These are phyloP conservation scores for Psittacus erithacus DNA, from an alignment of 2,113 vertebrate genomes.

Conservation along the genomic window DNA sequence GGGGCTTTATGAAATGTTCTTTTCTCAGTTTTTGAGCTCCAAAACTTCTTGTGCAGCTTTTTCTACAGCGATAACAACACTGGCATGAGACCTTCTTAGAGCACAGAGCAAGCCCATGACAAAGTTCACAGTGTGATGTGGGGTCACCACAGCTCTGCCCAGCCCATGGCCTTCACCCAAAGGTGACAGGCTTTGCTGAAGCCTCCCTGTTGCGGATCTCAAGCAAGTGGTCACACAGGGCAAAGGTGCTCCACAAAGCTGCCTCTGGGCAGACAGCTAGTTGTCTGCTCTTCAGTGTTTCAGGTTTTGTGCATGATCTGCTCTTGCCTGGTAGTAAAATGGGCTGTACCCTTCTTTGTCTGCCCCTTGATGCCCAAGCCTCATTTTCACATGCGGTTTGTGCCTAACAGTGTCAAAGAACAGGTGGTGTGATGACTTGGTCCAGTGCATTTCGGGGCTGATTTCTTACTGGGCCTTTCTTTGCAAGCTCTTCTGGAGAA, in stretches of 20 bases:
- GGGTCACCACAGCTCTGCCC: background rate
- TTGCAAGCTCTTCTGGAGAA: background rate
- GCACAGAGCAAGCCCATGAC: background rate
- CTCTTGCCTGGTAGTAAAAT: background rate
- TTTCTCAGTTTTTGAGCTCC: background rate
- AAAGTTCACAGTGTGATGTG: background rate
- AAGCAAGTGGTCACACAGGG: background rate
- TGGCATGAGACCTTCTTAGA: background rate
- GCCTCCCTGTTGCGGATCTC: background rate
- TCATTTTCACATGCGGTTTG: background rate
- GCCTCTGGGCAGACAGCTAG: background rate
- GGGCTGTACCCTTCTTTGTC: background rate
- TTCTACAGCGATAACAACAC: accelerated
- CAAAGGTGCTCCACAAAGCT: background rate
- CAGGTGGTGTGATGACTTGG: background rate
- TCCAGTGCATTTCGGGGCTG: background rate
- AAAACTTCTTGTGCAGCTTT: background rate
- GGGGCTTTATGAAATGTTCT: background rate
- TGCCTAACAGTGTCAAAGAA: background rate
- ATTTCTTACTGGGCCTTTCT: background rate
- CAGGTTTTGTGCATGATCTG: background rate
- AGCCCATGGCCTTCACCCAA: background rate
- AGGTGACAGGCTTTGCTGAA: background rate
- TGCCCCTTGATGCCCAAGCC: background rate
- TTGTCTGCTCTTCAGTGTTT: background rate